Conservation (phyloP, 2,888 invertebrate genomes). For the Drosophila peninsularis region DNA sequence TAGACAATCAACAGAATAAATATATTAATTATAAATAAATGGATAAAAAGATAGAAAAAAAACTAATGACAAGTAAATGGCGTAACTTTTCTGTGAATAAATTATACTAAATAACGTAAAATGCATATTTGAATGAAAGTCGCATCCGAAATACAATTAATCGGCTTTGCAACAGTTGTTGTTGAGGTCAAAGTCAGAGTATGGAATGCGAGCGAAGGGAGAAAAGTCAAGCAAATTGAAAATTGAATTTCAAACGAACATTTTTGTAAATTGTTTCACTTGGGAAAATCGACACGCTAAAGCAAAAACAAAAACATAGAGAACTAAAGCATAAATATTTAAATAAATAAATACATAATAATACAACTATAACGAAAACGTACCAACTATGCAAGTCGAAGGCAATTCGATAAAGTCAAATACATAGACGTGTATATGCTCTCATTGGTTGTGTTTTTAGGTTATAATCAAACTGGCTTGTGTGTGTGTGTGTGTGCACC, state of each 20-base stretch:
- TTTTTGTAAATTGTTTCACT: constrained; percentile 77
- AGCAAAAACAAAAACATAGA: constrained; percentile 54
- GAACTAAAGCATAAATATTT: constrained; percentile 39
- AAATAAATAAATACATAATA: constrained; percentile 40
- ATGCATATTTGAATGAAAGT: constrained; percentile 45
- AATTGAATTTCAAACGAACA: constrained; percentile 61
- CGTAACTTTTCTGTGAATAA: constrained; percentile 81
- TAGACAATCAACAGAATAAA: constrained; percentile 75
- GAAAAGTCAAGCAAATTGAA: constrained; percentile 21
- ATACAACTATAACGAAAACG: constrained; percentile 49
- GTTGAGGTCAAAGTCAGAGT: constrained; percentile 23
- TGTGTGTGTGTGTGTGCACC: constrained; percentile 45
- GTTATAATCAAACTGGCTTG: constrained; percentile 76
- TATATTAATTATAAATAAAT: constrained; percentile 42
- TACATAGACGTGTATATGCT: constrained; percentile 83
- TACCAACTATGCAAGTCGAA: constrained; percentile 60
- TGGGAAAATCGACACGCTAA: constrained; percentile 83
- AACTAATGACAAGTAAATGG: constrained; percentile 80
- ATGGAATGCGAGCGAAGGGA: constrained; percentile 9
- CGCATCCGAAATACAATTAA: constrained; percentile 37
- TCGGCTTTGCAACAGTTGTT: constrained; percentile 32
- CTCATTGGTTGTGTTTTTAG: constrained; percentile 85
- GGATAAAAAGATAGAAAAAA: constrained; percentile 26
- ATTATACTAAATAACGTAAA: constrained; percentile 61
- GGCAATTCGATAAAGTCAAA: constrained; percentile 60